A percentile compares a stretch with the other conserved stretches of the same genome.
Conservation (phyloP, 2,113 vertebrate genomes). For the Atractosteus spatula region DNA sequence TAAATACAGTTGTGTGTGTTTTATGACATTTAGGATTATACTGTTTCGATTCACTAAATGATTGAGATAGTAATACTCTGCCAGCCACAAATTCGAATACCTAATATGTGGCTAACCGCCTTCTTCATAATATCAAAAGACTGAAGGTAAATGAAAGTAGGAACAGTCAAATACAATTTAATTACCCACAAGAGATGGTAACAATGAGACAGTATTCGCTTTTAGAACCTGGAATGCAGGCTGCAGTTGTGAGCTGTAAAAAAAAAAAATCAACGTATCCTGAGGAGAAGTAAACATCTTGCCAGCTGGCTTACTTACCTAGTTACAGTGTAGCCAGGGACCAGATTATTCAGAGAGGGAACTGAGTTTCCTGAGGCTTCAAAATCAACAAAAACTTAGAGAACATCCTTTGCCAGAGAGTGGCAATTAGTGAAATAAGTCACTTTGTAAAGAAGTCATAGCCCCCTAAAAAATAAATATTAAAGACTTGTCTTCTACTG, state of each 20-base stretch:
- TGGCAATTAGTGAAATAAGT: no score
- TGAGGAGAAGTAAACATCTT: conserved; percentile 22
- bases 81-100: no score
- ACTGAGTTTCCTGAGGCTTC: no score
- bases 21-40: no score
- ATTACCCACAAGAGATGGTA: conserved; percentile 31
- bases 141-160: conserved; percentile 10
- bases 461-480: no score
- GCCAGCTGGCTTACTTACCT: conserved; percentile 41
- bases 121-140: conserved; percentile 3
- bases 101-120: neutral
- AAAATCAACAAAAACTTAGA: no score
- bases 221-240: conserved; percentile 36
- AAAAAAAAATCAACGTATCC: conserved; percentile 33
- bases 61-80: no score
- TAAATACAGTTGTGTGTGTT: no score
- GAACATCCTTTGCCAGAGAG: no score
- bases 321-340: conserved; percentile 37
- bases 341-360: conserved; percentile 10
- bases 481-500: no score
- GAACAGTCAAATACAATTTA: conserved; percentile 22
- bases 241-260: conserved; percentile 27
- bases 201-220: conserved; percentile 24
- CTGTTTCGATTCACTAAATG: no score
- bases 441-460: no score